Conservation (phyloP, 2,113 vertebrate genomes). For the Chlorodrepanis virens region DNA sequence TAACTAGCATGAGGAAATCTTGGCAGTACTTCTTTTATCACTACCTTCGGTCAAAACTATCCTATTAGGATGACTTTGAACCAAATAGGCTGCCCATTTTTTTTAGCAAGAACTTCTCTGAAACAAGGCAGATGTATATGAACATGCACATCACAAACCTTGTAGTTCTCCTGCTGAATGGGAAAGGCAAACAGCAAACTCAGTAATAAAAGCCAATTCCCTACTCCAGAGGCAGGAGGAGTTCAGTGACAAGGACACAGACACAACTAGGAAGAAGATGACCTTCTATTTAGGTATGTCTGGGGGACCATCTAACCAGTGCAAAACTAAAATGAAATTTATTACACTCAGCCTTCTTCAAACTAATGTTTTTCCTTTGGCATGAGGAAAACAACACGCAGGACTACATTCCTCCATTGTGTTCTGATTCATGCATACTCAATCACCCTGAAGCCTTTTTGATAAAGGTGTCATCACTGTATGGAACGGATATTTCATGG, state of each 20-base stretch:
- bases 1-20: background rate
- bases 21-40: background rate
- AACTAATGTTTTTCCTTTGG: background rate
- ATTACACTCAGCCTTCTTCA: background rate
- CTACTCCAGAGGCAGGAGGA: background rate
- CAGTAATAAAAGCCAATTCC: background rate
- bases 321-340: background rate
- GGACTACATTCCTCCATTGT: background rate
- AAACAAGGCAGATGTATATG: background rate
- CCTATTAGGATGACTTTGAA: background rate
- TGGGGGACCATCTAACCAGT: background rate
- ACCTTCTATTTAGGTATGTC: background rate
- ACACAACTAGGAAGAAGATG: background rate
- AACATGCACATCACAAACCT: background rate
- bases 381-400: background rate
- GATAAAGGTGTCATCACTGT: background rate
- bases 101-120: background rate
- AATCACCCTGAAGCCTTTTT: background rate
- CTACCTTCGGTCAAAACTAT: background rate
- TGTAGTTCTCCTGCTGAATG: background rate
- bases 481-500: background rate
- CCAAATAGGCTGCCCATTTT: background rate
- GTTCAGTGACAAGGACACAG: background rate
- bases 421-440: background rate
- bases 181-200: background rate